Evolutionary conservation across 2,113 vertebrate genomes (phyloP).

Genomic region (Syrrhaptes paradoxus): DNA sequence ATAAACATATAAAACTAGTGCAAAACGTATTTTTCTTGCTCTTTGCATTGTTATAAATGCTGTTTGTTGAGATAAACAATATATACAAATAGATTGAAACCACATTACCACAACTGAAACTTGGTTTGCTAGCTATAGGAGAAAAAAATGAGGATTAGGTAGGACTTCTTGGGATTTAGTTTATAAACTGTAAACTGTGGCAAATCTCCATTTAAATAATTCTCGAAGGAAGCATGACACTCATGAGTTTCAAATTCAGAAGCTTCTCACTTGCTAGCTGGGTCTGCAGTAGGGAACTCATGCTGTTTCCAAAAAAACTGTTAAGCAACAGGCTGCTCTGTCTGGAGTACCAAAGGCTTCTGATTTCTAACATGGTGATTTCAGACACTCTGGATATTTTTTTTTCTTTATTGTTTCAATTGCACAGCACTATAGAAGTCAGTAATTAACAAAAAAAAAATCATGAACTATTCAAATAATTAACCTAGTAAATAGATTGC

Average conservation of each 20-base stretch:
- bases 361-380: background rate
- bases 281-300: background rate
- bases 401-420: slow-evolving; percentile 32
- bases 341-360: slow-evolving; percentile 25
- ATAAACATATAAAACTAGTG: background rate
- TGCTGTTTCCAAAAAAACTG: background rate
- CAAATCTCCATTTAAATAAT: slow-evolving; percentile 57
- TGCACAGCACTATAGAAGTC: slow-evolving; percentile 17
- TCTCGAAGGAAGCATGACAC: background rate
- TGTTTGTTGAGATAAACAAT: slow-evolving; percentile 56
- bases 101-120: slow-evolving; percentile 11
- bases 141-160: slow-evolving; percentile 20
- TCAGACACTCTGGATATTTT: slow-evolving; percentile 33
- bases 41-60: slow-evolving; percentile 25
- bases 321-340: slow-evolving; percentile 15
- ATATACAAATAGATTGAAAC: slow-evolving; percentile 33
- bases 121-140: slow-evolving; percentile 3
- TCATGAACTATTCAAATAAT: slow-evolving; percentile 67
- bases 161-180: slow-evolving; percentile 56
- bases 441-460: slow-evolving; percentile 60
- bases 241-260: slow-evolving; percentile 11
- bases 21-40: slow-evolving; percentile 22
- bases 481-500: slow-evolving; percentile 48
- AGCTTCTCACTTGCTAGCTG: slow-evolving; percentile 5
- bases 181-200: slow-evolving; percentile 58